Evolutionary conservation across 2,888 invertebrate species (phyloP).

Genomic region (Chloroclysta siterata): DNA sequence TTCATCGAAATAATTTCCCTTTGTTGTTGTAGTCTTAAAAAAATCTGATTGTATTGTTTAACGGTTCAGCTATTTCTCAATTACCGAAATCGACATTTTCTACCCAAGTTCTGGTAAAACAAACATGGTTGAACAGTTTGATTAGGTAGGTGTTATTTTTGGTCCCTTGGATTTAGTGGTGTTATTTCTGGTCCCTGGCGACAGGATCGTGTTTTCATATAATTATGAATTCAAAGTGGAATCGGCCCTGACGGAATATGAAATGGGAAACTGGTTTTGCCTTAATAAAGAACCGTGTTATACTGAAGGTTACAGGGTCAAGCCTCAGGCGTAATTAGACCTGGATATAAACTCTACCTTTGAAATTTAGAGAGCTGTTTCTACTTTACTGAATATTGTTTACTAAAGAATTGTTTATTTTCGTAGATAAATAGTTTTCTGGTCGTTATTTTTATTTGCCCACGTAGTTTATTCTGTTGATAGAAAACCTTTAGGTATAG

Average conservation of each 20-base stretch:
- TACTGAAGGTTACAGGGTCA: conserved; percentile 27
- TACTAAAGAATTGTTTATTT: not conserved
- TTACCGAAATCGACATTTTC: not conserved
- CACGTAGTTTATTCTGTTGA: not conserved
- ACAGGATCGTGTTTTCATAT: conserved; percentile 23
- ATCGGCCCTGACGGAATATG: conserved; percentile 6
- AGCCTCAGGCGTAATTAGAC: conserved; percentile 5
- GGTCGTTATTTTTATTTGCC: not conserved
- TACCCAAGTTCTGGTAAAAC: not conserved
- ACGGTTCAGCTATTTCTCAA: not conserved
- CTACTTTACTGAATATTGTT: not conserved
- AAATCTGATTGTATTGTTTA: not conserved
- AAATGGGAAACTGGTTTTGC: conserved; percentile 11
- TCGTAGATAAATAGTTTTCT: conserved; percentile 1
- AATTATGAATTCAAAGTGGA: conserved; percentile 32
- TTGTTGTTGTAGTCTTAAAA: not conserved
- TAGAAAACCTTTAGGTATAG: conserved; percentile 1
- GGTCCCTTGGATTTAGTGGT: not conserved
- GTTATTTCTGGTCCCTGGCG: conserved; percentile 12
- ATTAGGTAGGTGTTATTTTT: not conserved
- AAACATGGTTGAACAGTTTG: not conserved
- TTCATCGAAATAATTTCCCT: not conserved
- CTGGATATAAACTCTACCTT: conserved; percentile 3
- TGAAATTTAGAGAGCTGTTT: conserved; percentile 5
- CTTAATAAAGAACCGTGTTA: not conserved